phyloP scores from a whole-genome alignment of 2,888 invertebrate species.

The Chloroclysta siterata region DNA sequence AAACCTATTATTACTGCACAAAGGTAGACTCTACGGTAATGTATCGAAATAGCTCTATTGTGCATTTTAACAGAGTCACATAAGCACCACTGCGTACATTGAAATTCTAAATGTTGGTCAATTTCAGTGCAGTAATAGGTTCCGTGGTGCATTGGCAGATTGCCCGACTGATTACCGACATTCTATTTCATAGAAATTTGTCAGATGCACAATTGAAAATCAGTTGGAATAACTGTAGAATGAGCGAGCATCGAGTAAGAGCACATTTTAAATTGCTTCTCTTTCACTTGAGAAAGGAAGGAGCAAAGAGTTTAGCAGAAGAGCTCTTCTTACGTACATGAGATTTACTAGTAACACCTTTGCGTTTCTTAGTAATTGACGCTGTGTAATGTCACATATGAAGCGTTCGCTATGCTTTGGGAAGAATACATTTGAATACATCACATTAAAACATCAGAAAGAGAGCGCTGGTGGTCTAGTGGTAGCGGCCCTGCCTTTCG shows the following conservation, averaged over 20 bases:
- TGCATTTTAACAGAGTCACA: slow-evolving; percentile 18
- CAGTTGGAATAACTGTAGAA: neutral
- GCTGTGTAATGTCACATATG: too few species aligned
- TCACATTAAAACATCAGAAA: too few species aligned
- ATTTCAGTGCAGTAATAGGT: slow-evolving; percentile 22
- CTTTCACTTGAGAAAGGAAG: neutral
- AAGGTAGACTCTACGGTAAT: slow-evolving; percentile 8
- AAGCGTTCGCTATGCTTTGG: too few species aligned
- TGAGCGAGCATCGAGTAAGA: neutral
- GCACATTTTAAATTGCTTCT: neutral
- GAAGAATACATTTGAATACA: too few species aligned
- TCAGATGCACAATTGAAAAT: slow-evolving; percentile 18
- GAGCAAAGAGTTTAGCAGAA: neutral
- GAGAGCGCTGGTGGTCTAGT: too few species aligned
- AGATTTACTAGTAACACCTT: too few species aligned
- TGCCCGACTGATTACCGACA: slow-evolving; percentile 30
- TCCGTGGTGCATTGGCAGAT: slow-evolving; percentile 30
- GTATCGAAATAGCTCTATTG: slow-evolving; percentile 23
- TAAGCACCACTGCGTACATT: slow-evolving; percentile 7
- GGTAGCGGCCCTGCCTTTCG: too few species aligned
- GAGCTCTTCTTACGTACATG: too few species aligned
- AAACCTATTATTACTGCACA: slow-evolving; percentile 8
- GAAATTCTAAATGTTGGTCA: slow-evolving; percentile 15
- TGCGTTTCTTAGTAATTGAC: too few species aligned
- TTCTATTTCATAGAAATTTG: slow-evolving; percentile 26